Base-by-base conservation (phyloP, 2,888 invertebrate genomes). In the Hyposoter didymator region DNA sequence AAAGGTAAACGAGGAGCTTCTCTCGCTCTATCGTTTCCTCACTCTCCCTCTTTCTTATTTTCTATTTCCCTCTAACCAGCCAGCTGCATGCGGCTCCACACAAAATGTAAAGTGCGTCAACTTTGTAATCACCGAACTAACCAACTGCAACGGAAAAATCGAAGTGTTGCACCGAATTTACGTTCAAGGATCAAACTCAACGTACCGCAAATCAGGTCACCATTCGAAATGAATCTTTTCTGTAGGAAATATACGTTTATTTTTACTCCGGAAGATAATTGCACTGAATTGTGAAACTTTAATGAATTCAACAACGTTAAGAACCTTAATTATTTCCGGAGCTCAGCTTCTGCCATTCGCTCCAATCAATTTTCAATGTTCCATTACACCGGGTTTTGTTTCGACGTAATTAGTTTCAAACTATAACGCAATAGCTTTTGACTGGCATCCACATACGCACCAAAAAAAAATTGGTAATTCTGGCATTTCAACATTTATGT, bases 1-100 rank as follows among this genome's bases (percentile, higher is more conserved):
- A 79, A 80, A 79, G 82, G 82, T 78, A 74, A 86, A 81, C 69
- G 62, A 81, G 70, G 78, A 74, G 45, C 47, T 69, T 35, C 75
- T 47, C 55, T 47, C 62, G 17, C 49, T 52, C 55, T 32, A 14
- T 75, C 49, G 35, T 35, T 19, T 43, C 32, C 43, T n/a, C 70
- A 52, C 52, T 80, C 7, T 45, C 66, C n/a, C 47, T 32, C 32
- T 43, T 17, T 39, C 35, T 43, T 22, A 52, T 32, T 72, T 52
- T 32, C 52, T 72, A 6, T n/a, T 35, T 17, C n/a, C 12, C 32
- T 32, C 35, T 66, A 66, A 39, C 12, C 8, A 1, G 43, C 47
- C 39, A 75, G 45, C 35, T 59, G 66, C 59, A 69, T 74, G 59
- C n/a, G 74, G 67, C 55, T 67, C 6, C 47, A 28, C 74, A 35